Percentiles rank a stretch among this genome's conserved stretches.
Evolutionary conservation across 2,797 vertebrate species (phyloP).

Genomic region (Macroramphosus scolopax): DNA sequence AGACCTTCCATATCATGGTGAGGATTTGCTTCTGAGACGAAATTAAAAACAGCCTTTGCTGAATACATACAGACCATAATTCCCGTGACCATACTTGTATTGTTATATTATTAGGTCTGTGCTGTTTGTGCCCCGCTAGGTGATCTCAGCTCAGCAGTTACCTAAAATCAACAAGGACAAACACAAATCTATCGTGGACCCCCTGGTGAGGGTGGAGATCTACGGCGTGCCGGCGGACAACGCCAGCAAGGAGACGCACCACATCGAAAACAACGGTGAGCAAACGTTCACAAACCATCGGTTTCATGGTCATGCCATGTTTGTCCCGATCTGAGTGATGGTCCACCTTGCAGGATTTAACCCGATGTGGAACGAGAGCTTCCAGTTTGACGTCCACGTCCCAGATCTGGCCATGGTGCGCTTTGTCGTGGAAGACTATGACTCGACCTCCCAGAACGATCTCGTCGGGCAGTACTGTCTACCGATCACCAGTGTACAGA

Average conservation of each 20-base stretch:
- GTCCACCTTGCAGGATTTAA: constrained; percentile 83
- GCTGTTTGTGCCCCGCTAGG: constrained; percentile 63
- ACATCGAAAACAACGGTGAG: constrained; percentile 89
- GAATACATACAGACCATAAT: background rate
- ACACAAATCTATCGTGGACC: constrained; percentile 89
- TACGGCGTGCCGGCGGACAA: constrained; percentile 80
- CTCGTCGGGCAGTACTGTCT: constrained; percentile 89
- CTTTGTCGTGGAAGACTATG: constrained; percentile 91
- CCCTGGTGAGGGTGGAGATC: constrained; percentile 87
- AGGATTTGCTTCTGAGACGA: constrained; percentile 1
- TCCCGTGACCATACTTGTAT: background rate
- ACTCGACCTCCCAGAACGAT: constrained; percentile 85
- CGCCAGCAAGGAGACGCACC: constrained; percentile 78
- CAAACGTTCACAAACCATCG: background rate
- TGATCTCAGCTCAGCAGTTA: constrained; percentile 95
- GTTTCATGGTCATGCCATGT: too few species aligned
- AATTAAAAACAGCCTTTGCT: background rate
- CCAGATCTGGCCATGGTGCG: constrained; percentile 86
- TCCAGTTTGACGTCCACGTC: constrained; percentile 81
- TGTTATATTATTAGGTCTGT: background rate
- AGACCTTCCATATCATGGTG: constrained; percentile 85
- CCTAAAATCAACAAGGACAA: constrained; percentile 92
- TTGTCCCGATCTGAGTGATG: background rate
- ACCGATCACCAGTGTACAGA: constrained; percentile 86
- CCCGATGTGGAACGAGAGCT: constrained; percentile 85